phyloP scores from a whole-genome alignment of 2,797 vertebrate genomes.

The Arctocebus calabarensis region DNA sequence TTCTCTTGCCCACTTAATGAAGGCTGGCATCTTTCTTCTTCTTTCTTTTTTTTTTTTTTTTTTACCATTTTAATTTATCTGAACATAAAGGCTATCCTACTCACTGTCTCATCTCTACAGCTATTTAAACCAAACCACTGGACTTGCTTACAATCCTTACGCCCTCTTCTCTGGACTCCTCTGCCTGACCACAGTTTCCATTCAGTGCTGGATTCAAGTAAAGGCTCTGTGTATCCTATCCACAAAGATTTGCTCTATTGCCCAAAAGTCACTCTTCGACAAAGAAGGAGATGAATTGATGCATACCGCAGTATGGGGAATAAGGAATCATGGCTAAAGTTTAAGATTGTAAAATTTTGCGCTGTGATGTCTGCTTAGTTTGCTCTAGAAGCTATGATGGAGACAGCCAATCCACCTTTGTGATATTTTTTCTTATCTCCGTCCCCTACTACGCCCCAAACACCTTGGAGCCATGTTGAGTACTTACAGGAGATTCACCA shows the following conservation, averaged over 20 bases:
- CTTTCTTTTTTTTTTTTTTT: not conserved
- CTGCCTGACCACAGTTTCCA: constrained; percentile 67
- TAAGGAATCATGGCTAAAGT: constrained; percentile 15
- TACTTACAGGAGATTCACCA: constrained; percentile 88
- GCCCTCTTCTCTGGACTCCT: not conserved
- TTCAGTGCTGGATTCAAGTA: constrained; percentile 44
- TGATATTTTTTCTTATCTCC: not conserved
- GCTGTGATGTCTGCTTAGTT: not conserved
- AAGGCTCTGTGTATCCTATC: constrained; percentile 65
- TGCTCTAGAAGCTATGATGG: constrained; percentile 6
- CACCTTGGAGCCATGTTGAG: not conserved
- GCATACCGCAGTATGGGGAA: constrained; percentile 33
- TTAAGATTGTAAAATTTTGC: constrained; percentile 20
- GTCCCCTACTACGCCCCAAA: not conserved
- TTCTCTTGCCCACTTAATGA: not conserved
- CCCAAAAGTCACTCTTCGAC: constrained; percentile 69
- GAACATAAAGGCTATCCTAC: not conserved
- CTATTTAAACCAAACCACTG: constrained; percentile 33
- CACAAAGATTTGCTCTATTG: constrained; percentile 63
- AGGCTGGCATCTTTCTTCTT: not conserved
- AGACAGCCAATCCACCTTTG: not conserved
- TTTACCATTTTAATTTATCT: not conserved
- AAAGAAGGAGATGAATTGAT: constrained; percentile 66
- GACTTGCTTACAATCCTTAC: constrained; percentile 63
- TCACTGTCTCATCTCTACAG: not conserved